These are phyloP conservation scores for Amphibalanus amphitrite DNA, from an alignment of 1,140 invertebrate species.

Conservation along the genomic window DNA sequence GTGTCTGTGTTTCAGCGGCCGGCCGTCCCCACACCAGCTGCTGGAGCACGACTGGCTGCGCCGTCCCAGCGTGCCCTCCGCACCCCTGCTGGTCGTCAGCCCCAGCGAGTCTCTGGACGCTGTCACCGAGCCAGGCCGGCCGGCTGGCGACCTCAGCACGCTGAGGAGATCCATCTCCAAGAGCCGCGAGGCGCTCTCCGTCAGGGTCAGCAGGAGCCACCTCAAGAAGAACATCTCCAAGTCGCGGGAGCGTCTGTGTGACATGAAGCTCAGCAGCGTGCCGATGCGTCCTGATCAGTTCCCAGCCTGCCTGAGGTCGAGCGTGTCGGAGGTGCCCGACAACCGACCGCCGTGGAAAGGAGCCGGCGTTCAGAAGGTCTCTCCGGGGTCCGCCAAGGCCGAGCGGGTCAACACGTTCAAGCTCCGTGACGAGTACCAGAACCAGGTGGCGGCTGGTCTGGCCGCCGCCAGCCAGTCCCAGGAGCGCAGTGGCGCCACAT, in stretches of 20 bases:
- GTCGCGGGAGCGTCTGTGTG: slow-evolving; percentile 28
- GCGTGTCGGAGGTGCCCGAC: not conserved
- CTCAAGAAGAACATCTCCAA: slow-evolving; percentile 24
- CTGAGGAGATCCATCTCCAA: slow-evolving; percentile 31
- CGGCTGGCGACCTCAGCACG: slow-evolving; percentile 5
- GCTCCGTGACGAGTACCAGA: not conserved
- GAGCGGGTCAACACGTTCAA: not conserved
- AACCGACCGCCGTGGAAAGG: not conserved
- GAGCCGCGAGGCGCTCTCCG: slow-evolving; percentile 36
- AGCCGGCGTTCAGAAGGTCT: not conserved
- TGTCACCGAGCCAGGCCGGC: no score
- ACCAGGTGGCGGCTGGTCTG: not conserved
- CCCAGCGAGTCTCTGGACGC: no score
- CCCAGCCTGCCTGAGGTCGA: not conserved
- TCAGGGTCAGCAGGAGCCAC: slow-evolving; percentile 31
- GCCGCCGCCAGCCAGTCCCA: not conserved
- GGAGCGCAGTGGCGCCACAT: not conserved
- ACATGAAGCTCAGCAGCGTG: slow-evolving; percentile 17
- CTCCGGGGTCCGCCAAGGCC: not conserved
- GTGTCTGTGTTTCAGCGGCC: no score
- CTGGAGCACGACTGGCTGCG: no score
- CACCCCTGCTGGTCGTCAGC: not conserved
- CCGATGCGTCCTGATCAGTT: not conserved
- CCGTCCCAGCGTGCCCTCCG: not conserved
- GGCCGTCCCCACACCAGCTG: not conserved